Base-by-base conservation (phyloP, 2,888 invertebrate genomes). In the Timema cristinae region DNA sequence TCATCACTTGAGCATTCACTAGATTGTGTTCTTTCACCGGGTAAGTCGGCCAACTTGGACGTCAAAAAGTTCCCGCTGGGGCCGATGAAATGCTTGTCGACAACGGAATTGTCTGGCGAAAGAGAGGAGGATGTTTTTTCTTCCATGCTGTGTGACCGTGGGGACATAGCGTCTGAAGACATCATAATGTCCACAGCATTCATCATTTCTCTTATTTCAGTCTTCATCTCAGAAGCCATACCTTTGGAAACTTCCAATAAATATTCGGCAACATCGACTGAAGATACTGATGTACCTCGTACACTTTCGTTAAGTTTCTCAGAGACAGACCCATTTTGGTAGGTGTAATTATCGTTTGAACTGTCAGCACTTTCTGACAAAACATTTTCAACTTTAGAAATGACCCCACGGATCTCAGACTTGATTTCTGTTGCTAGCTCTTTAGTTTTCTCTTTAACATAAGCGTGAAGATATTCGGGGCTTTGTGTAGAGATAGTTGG, bases 351-450 rank as follows among this genome's bases (percentile, higher is more conserved):
- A 13, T 68, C 73, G 8, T 48, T 61, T 15, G 59, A 7, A 7
- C 50, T 50, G 10, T 71, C 74, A 11, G 51, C 63, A 51, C 69
- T 87, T 79, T 90, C 90, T 74, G 91, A 91, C 51, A 92, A 82
- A 67, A 91, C 92, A 79, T 92, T 91, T 77, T 93, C 92, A 0
- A 93, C 92, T 81, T 88, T 89, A 2, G 90, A 91, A 76, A 92
- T 92, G 0, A 93, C 92, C 81, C 90, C 92, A 7, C 92, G 85
- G 59, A 93, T 90, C 84, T 92, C 92, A 2, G 92, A 92, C 80
- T 92, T 92, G 32, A 93, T 90, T 82, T 92, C 92, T 10, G 90
- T 91, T 1, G 92, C 92, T 74, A 92, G 83, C 82, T 92, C 91
- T 81, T 88, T 89, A 6, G 92, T 91, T 81, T 91, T 89, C 81